Conservation (phyloP, 1,140 invertebrate species). For the Ceratina japonica region DNA sequence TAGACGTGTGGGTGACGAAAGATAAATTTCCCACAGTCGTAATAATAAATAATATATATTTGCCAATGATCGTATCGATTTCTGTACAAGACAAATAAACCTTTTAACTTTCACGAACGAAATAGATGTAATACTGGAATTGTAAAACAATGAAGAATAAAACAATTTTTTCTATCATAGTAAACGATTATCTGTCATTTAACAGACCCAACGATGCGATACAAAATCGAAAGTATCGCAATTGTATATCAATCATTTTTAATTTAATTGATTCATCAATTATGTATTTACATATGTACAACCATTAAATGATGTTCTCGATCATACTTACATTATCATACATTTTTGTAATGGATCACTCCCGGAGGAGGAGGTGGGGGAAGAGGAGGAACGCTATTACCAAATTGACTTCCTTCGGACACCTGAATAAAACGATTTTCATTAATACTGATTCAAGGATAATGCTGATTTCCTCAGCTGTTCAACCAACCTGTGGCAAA, state of each 20-base stretch:
- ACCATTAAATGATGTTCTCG: constrained; percentile 28
- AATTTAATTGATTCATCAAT: constrained; percentile 51
- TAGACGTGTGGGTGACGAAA: neutral
- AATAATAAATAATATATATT: constrained; percentile 31
- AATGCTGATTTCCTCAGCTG: neutral
- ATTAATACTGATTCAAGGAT: neutral
- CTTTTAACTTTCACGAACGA: neutral
- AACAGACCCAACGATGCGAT: neutral
- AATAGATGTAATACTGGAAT: neutral
- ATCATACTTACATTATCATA: constrained; percentile 64
- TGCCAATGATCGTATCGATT: neutral
- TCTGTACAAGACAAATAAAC: constrained; percentile 10
- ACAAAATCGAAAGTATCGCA: neutral
- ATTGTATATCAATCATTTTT: constrained; percentile 39
- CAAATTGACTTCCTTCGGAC: constrained; percentile 69
- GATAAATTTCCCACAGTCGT: neutral
- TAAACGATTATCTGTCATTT: neutral
- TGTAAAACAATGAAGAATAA: constrained; percentile 13
- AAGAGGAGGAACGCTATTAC: constrained; percentile 64
- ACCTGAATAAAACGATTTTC: constrained; percentile 53
- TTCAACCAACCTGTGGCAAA: constrained; percentile 69
- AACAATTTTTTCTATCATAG: neutral
- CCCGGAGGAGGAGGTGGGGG: constrained; percentile 67
- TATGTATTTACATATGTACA: constrained; percentile 65
- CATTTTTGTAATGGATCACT: constrained; percentile 73